phyloP scores from a whole-genome alignment of 2,888 invertebrate genomes.

The Folsomia candida region DNA sequence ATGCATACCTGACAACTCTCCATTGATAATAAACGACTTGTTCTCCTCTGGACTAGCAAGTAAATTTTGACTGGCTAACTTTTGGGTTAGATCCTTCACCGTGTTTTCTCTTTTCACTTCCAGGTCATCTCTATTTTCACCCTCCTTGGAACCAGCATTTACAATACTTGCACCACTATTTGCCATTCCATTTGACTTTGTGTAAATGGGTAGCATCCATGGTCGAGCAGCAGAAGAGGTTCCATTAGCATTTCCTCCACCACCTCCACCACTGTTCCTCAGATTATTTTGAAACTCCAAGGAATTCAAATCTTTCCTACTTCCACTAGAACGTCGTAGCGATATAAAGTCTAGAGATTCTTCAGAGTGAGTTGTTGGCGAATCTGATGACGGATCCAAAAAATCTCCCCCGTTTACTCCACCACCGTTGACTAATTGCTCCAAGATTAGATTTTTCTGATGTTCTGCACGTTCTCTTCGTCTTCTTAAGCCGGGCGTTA shows the following conservation, averaged over 20 bases:
- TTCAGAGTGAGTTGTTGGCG: conserved; percentile 37
- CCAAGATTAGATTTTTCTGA: conserved; percentile 78
- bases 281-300: conserved; percentile 41
- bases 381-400: conserved; percentile 24
- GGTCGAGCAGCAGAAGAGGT: conserved; percentile 42
- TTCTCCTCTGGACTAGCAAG: conserved; percentile 58
- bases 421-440: conserved; percentile 58
- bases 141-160: conserved; percentile 23
- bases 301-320: conserved; percentile 37
- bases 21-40: conserved; percentile 45
- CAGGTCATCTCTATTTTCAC: conserved; percentile 35
- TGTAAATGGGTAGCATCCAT: conserved; percentile 49
- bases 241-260: conserved; percentile 31
- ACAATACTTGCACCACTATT: conserved; percentile 32
- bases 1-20: conserved; percentile 44
- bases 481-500: conserved; percentile 75
- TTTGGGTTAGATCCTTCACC: conserved; percentile 83
- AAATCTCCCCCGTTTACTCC: conserved; percentile 26
- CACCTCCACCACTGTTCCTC: conserved; percentile 32
- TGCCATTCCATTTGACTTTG: conserved; percentile 42
- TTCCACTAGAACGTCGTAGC: conserved; percentile 42
- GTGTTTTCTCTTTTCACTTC: conserved; percentile 74
- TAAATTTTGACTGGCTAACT: conserved; percentile 70
- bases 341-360: conserved; percentile 43
- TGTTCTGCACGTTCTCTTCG: conserved; percentile 79